Evolutionary conservation across 2,797 vertebrate species (phyloP).

Genomic region (Falco biarmicus): DNA sequence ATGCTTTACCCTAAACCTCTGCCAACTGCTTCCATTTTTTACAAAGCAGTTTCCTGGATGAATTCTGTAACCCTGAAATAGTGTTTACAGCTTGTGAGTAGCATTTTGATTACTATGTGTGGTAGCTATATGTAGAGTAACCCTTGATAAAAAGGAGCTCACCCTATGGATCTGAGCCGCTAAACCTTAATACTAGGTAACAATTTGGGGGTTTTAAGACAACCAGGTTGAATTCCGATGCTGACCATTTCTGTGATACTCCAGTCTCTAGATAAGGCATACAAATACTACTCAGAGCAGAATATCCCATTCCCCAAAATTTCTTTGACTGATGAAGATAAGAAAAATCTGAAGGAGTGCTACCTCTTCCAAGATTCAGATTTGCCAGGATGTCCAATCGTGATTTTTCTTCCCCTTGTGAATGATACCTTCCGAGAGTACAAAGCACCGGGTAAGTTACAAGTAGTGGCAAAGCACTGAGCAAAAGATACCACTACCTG

Average conservation of each 20-base stretch:
- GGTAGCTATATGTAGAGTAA: neutral
- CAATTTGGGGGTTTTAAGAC: neutral
- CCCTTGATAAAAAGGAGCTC: neutral
- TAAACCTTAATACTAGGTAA: neutral
- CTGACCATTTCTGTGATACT: constrained; percentile 30
- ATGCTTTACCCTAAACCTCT: neutral
- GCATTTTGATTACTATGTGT: neutral
- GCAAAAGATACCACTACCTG: neutral
- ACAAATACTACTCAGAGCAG: constrained; percentile 79
- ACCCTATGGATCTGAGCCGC: neutral
- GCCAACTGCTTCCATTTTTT: neutral
- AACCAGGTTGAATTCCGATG: neutral
- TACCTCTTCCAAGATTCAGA: constrained; percentile 82
- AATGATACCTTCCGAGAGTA: constrained; percentile 82
- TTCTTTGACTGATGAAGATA: constrained; percentile 73
- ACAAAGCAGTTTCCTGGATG: neutral
- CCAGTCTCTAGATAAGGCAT: constrained; percentile 80
- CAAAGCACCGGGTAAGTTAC: constrained; percentile 83
- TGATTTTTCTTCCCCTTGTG: constrained; percentile 87
- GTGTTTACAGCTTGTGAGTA: neutral
- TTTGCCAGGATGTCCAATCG: constrained; percentile 74
- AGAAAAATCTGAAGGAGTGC: constrained; percentile 80
- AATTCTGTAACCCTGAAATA: neutral
- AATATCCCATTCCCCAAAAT: constrained; percentile 84
- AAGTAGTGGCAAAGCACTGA: neutral